Evolutionary conservation across 2,888 invertebrate species (phyloP).

Genomic region (Catocala nupta): DNA sequence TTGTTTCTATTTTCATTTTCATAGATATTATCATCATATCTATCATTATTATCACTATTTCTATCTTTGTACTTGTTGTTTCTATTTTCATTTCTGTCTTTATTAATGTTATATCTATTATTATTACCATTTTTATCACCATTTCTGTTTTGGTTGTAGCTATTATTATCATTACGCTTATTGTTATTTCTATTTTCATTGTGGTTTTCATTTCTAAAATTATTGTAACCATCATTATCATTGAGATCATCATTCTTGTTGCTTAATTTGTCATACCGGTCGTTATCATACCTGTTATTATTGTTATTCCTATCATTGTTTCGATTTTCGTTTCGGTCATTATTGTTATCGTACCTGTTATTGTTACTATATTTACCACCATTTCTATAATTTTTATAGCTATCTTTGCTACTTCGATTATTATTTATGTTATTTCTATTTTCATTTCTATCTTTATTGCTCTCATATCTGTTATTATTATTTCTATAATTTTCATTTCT

Average conservation of each 20-base stretch:
- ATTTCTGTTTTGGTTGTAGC: not conserved
- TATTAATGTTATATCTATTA: not conserved
- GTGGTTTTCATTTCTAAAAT: not conserved
- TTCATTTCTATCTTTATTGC: constrained; percentile 3
- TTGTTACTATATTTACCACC: not conserved
- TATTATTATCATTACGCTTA: no score
- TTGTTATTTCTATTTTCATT: no score
- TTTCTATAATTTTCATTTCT: not conserved
- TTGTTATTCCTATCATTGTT: not conserved
- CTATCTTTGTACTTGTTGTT: not conserved
- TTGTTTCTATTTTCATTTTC: constrained; percentile 1
- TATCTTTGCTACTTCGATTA: not conserved
- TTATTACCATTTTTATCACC: constrained; percentile 7
- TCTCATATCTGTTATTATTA: constrained; percentile 2
- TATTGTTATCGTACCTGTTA: constrained; percentile 1
- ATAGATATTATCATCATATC: constrained; percentile 1
- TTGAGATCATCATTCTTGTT: not conserved
- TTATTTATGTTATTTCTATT: not conserved
- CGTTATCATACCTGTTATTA: not conserved
- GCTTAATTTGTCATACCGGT: not conserved
- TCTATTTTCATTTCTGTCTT: constrained; percentile 3
- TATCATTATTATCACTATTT: constrained; percentile 6
- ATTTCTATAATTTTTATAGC: constrained; percentile 1
- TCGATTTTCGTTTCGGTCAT: not conserved
- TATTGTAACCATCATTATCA: not conserved